Evolutionary conservation across 23 tunicate species (phyloP).

Genomic region (Halocynthia aurantium): DNA sequence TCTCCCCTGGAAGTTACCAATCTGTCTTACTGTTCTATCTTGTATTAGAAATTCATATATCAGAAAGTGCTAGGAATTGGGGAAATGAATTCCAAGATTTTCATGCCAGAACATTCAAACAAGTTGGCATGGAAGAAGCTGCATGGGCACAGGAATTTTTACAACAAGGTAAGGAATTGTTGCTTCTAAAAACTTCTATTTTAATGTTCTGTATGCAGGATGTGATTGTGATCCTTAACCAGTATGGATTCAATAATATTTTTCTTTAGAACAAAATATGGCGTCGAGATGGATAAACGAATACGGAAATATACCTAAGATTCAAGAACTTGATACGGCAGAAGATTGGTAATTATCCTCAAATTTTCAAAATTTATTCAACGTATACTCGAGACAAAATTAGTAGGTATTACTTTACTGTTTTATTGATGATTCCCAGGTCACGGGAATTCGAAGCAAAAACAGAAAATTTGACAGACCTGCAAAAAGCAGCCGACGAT

Average conservation of each 20-base stretch:
- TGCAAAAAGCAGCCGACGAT: slow-evolving; percentile 47
- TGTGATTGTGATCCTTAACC: background rate
- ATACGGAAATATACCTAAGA: slow-evolving; percentile 19
- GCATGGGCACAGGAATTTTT: slow-evolving; percentile 65
- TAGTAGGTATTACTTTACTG: too few species aligned
- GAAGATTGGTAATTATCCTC: slow-evolving; percentile 20
- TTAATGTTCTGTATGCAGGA: background rate
- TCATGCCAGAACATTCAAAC: slow-evolving; percentile 14
- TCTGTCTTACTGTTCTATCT: too few species aligned
- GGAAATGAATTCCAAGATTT: slow-evolving; percentile 35
- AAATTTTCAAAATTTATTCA: too few species aligned
- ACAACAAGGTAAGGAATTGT: slow-evolving; percentile 20
- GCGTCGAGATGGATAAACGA: background rate
- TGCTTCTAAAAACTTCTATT: background rate
- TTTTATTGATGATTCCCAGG: background rate
- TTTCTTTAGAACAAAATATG: slow-evolving; percentile 1
- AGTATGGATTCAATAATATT: too few species aligned
- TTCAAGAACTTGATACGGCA: slow-evolving; percentile 38
- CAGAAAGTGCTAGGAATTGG: slow-evolving; percentile 41
- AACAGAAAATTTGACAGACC: slow-evolving; percentile 1
- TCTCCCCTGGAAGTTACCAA: too few species aligned
- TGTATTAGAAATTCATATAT: background rate
- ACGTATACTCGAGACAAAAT: too few species aligned
- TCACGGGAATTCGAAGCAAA: slow-evolving; percentile 4
- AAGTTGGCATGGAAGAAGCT: slow-evolving; percentile 22